Base-by-base conservation (phyloP, 2,113 vertebrate species). In the Strix aluco region DNA sequence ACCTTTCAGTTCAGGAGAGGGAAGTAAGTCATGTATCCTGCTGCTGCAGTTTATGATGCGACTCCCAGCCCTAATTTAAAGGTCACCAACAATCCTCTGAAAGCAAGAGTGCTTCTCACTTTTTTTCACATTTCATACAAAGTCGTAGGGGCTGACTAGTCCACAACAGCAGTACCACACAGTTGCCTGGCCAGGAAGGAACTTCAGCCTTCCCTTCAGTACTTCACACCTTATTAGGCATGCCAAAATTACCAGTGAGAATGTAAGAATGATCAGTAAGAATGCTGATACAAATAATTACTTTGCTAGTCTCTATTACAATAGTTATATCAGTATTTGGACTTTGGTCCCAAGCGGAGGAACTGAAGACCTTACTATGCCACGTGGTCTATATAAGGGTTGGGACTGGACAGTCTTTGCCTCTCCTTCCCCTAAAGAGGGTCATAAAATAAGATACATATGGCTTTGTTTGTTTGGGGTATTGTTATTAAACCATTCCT, bases 1-100 rank as follows among this genome's bases (percentile, higher is more conserved):
- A 79, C 94, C 88, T 81, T 93, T 67, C 69, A 2, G 23, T 54
- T 59, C 51, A 51, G 95, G n/a, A 78, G 77, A 69, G n/a, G 55
- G 71, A 78, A 90, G 61, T 25, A 27, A 95, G 57, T 95, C 79
- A 72, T 72, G 73, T 25, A 58, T 92, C 65, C 20, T 83, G 84
- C 84, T 58, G 84, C 32, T 81, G 40, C 86, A 93, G 88, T 95
- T 77, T 30, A 84, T 92, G 91, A 93, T 90, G 88, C 95, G 97
- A 97, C 83, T 84, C 59, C 86, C 91, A 86, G 92, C 54, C 79
- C 80, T 96, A 90, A 96, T 70, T 66, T 96, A 95, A 97, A 97
- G 72, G 94, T 96, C 96, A 95, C 78, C 74, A 81, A 38, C 55
- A 84, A 84, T 27, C 82, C 77, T 93, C 40, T 90, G 92, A 88